Percentiles rank a stretch among this genome's conserved stretches.
These are phyloP conservation scores for Ceratoteleas bidentatus DNA, from an alignment of 1,140 invertebrate genomes.

Conservation along the genomic window DNA sequence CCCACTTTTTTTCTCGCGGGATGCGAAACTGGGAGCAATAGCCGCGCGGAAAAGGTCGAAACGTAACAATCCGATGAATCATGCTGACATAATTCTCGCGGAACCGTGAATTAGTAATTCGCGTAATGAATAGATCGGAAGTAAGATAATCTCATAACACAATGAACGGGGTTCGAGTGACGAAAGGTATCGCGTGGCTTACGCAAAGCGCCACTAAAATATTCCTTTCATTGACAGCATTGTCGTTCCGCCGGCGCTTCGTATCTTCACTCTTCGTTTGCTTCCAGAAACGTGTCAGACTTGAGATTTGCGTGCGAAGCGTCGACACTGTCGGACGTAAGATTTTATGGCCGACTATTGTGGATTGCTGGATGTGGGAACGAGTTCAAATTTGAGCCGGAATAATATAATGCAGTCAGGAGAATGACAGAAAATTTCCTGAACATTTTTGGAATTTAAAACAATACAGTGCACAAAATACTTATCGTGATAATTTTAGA, in stretches of 20 bases:
- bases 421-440: too few relatives aligned
- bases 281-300: conserved; percentile 8
- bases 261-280: not conserved
- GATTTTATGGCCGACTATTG: too few relatives aligned
- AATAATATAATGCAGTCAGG: too few relatives aligned
- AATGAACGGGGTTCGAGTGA: conserved; percentile 43
- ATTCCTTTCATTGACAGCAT: conserved; percentile 35
- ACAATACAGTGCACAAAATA: too few relatives aligned
- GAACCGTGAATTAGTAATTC: conserved; percentile 44
- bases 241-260: conserved; percentile 20
- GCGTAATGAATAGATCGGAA: conserved; percentile 57
- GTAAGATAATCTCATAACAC: conserved; percentile 55
- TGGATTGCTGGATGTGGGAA: too few relatives aligned
- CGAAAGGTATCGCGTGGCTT: conserved; percentile 39
- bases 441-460: too few relatives aligned
- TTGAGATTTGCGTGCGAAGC: not conserved
- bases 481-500: too few relatives aligned
- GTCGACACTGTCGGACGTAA: not conserved
- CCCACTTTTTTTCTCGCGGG: not conserved
- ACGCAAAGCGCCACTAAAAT: conserved; percentile 38
- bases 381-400: too few relatives aligned
- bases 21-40: conserved; percentile 19
- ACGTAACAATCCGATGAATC: conserved; percentile 41
- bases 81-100: conserved; percentile 38
- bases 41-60: conserved; percentile 16